These are phyloP conservation scores for Thymelicus acteon DNA, from an alignment of 2,888 invertebrate genomes.

Conservation along the genomic window DNA sequence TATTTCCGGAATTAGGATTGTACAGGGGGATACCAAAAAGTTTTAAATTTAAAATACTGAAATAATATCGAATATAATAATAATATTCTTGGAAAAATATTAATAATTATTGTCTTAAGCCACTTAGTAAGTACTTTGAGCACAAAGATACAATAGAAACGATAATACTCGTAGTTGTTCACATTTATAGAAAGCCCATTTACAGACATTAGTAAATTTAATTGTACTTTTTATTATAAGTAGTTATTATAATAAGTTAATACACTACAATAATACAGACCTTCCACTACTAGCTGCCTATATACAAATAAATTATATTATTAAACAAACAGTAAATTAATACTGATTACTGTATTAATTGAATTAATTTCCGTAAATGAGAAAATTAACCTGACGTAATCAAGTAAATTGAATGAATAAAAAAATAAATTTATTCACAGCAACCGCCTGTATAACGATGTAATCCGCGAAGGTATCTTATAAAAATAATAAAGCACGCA, in stretches of 20 bases:
- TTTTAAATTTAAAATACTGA: no score
- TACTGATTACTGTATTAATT: background rate
- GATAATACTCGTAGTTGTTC: no score
- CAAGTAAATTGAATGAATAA: background rate
- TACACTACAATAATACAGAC: no score
- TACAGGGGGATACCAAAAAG: conserved; percentile 52
- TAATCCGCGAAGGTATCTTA: conserved; percentile 55
- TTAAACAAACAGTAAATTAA: background rate
- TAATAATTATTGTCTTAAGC: no score
- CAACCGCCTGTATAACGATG: conserved; percentile 51
- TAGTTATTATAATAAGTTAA: no score
- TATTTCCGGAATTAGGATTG: conserved; percentile 55
- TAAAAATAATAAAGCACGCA: conserved; percentile 78
- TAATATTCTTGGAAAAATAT: no score
- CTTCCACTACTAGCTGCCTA: background rate
- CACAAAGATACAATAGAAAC: no score
- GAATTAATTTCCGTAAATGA: conserved; percentile 1
- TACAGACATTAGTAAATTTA: no score
- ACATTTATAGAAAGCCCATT: no score
- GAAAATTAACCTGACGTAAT: background rate
- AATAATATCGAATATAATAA: no score
- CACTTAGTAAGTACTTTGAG: no score
- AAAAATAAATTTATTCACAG: conserved; percentile 2
- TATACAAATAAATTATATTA: background rate
- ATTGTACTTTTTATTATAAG: no score